A percentile compares a stretch with the other conserved stretches of the same genome.
phyloP scores from a whole-genome alignment of 2,888 invertebrate species.

The Calameuta pallipes region DNA sequence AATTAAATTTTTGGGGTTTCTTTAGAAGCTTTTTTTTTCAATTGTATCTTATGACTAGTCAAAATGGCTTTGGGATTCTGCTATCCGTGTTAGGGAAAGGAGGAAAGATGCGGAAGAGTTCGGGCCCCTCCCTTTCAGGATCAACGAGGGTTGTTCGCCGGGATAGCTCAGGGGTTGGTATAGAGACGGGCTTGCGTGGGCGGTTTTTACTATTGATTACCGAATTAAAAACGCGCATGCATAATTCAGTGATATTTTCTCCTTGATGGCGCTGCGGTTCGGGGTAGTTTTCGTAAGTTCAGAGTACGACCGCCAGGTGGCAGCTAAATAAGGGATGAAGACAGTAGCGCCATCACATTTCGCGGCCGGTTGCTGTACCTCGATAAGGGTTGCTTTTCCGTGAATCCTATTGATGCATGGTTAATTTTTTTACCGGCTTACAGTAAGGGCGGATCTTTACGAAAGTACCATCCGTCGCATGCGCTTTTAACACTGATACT shows the following conservation, averaged over 20 bases:
- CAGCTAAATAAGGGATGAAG: neutral
- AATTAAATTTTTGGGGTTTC: neutral
- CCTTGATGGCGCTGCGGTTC: slow-evolving; percentile 9
- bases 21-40: neutral
- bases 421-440: slow-evolving; percentile 15
- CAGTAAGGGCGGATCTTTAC: slow-evolving; percentile 14
- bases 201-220: slow-evolving; percentile 64
- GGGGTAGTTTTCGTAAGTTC: slow-evolving; percentile 3
- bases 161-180: slow-evolving; percentile 39
- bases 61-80: neutral
- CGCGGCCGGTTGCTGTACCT: neutral
- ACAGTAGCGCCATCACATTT: neutral
- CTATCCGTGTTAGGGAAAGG: neutral
- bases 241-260: slow-evolving; percentile 55
- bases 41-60: neutral
- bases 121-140: slow-evolving; percentile 42
- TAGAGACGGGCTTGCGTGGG: slow-evolving; percentile 42
- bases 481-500: neutral
- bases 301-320: neutral
- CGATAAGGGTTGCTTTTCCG: neutral
- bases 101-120: slow-evolving; percentile 13
- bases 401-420: slow-evolving; percentile 13
- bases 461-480: neutral
- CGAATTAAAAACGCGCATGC: slow-evolving; percentile 64
- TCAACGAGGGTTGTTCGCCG: slow-evolving; percentile 39